A percentile compares a stretch with the other conserved stretches of the same genome.
Evolutionary conservation across 2,797 vertebrate species (phyloP).

Genomic region (Enteromius afrohamiltoni): DNA sequence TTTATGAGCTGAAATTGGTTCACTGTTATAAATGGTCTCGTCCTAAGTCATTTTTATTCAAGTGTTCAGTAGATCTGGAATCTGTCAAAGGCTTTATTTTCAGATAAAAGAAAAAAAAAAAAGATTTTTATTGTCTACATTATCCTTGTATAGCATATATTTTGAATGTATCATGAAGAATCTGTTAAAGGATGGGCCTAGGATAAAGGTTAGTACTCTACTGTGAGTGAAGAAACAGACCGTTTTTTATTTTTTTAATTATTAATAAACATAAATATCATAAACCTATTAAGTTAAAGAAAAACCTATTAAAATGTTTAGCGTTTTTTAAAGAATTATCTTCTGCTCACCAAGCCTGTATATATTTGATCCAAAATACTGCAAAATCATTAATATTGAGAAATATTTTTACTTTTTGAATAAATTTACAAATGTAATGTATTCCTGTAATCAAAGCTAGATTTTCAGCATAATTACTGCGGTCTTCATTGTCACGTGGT

Average conservation of each 20-base stretch:
- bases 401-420: neutral
- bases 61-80: neutral
- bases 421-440: neutral
- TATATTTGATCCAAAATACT: neutral
- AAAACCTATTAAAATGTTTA: no score
- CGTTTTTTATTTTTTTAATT: neutral
- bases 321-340: neutral
- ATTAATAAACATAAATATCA: neutral
- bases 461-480: neutral
- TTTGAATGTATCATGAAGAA: conserved; percentile 45
- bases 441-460: neutral
- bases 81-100: neutral
- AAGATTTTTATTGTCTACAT: neutral
- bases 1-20: conserved; percentile 17
- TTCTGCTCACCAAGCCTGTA: neutral
- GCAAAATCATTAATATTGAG: neutral
- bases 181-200: conserved; percentile 24
- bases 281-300: neutral
- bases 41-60: conserved; percentile 7
- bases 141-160: conserved; percentile 22
- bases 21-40: neutral
- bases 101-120: conserved; percentile 3
- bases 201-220: conserved; percentile 24
- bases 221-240: neutral
- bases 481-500: no score